Base-by-base conservation (phyloP, 2,888 invertebrate genomes). In the Chrysomela aeneicollis region DNA sequence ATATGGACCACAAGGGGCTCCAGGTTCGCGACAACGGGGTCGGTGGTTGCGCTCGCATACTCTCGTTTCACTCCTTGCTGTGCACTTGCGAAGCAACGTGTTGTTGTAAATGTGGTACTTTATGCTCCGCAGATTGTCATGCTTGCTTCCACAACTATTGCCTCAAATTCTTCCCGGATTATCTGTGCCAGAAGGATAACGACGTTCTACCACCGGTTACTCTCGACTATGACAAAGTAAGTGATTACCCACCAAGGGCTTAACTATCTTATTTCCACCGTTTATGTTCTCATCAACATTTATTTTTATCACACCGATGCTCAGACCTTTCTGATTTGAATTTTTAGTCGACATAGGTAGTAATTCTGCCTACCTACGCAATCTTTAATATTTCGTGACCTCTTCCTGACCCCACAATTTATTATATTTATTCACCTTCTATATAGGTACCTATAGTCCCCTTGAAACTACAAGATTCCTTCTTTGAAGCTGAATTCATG, bases 71-170 rank as follows among this genome's bases (percentile, higher is more conserved):
- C 74, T 76, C 79, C 60, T 76, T 83, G 57, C 76, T 85, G 71
- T 84, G 84, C 77, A 80, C 82, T 68, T 85, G 84, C 78, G 80
- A 81, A 69, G 75, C 81, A 73, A 81, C 83, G 66, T 87, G 87
- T 83, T 87, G 87, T 82, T 87, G 87, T 83, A 86, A 86, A 84
- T 88, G 88, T 81, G 86, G 85, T 79, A 84, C 85, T 81, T 81
- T 86, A 77, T 87, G 86, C 82, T 85, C 87, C 75, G 78, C 85
- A 87, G 89, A 88, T 82, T 88, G 89, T 82, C 86, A 87, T 81
- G 85, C 86, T 77, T 88, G 88, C 82, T 87, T 87, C 84, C 88
- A 88, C 83, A 83, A 84, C 78, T 84, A 86, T 75, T 88, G 88
- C 82, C 80, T 82, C 67, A 80, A 83, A 35, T 82, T 82, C 74